A percentile compares a stretch with the other conserved stretches of the same genome.
Evolutionary conservation across 2,113 vertebrate genomes (phyloP).

Genomic region (Chlorodrepanis virens): DNA sequence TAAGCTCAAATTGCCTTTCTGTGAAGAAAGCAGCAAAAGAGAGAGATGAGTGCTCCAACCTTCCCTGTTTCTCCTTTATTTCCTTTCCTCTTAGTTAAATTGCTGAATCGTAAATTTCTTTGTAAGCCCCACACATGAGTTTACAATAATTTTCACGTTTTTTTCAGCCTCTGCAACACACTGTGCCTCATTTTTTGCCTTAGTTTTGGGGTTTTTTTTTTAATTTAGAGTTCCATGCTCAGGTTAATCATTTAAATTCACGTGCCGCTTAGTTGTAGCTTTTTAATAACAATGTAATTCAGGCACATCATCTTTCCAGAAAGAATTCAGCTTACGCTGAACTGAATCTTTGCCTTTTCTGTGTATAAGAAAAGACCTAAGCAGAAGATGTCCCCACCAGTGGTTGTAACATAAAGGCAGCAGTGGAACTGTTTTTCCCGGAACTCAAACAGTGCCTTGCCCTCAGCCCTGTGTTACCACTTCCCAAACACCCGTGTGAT

Average conservation of each 20-base stretch:
- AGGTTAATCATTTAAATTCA: not conserved
- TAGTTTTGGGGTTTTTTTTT: not conserved
- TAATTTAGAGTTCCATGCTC: not conserved
- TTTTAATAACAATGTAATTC: not conserved
- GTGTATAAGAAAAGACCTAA: not conserved
- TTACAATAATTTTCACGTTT: not conserved
- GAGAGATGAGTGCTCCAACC: not conserved
- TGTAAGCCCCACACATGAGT: accelerated
- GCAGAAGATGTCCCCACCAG: not conserved
- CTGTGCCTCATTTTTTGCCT: not conserved
- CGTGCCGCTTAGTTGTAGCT: not conserved
- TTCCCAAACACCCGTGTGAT: not conserved
- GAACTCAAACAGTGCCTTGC: not conserved
- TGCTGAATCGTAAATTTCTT: not conserved
- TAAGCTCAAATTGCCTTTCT: not conserved
- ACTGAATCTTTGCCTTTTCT: not conserved
- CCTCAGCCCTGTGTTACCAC: not conserved
- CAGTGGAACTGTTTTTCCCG: not conserved
- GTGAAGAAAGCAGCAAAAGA: not conserved
- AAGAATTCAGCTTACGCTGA: not conserved
- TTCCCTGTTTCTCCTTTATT: not conserved
- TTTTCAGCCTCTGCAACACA: not conserved
- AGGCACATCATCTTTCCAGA: not conserved
- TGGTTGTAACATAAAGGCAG: not conserved
- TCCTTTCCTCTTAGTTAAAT: not conserved